phyloP scores from a whole-genome alignment of 2,888 invertebrate species.

The Scaptomyza reducta region DNA sequence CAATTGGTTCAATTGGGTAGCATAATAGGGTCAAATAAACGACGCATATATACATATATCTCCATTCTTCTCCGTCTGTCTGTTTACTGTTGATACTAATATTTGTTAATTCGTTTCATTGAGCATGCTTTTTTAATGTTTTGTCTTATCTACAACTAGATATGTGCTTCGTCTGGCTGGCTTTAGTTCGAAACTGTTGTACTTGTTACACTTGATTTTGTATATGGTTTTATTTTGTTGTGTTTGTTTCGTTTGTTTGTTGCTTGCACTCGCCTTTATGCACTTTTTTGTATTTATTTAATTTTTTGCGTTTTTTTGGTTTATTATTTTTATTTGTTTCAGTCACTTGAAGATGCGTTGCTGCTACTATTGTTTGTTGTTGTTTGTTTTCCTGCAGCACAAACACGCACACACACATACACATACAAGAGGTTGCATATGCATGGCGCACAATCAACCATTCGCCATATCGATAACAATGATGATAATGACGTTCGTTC shows the following conservation, averaged over 20 bases:
- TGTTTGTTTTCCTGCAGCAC: slow-evolving; percentile 15
- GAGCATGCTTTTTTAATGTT: not conserved
- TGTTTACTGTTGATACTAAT: not conserved
- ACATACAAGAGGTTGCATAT: not conserved
- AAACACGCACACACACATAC: slow-evolving; percentile 5
- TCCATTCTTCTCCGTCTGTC: no score
- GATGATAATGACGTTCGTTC: slow-evolving; percentile 33
- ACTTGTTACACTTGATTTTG: slow-evolving; percentile 45
- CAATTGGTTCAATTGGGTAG: not conserved
- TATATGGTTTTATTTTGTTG: slow-evolving; percentile 27
- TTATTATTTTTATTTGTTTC: slow-evolving; percentile 55
- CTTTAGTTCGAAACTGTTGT: not conserved
- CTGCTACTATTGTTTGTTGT: slow-evolving; percentile 11
- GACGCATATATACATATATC: not conserved
- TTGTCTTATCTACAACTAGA: not conserved
- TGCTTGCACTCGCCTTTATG: slow-evolving; percentile 66
- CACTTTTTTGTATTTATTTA: slow-evolving; percentile 37
- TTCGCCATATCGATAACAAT: slow-evolving; percentile 32
- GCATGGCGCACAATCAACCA: slow-evolving; percentile 1
- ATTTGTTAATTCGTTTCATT: no score
- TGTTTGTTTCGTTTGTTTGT: slow-evolving; percentile 50
- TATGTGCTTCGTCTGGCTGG: slow-evolving; percentile 8
- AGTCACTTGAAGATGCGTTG: slow-evolving; percentile 51
- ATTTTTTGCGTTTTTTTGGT: slow-evolving; percentile 15
- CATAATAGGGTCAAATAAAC: not conserved